phyloP scores from a whole-genome alignment of 2,797 vertebrate species.

The Rhinatrema bivittatum region DNA sequence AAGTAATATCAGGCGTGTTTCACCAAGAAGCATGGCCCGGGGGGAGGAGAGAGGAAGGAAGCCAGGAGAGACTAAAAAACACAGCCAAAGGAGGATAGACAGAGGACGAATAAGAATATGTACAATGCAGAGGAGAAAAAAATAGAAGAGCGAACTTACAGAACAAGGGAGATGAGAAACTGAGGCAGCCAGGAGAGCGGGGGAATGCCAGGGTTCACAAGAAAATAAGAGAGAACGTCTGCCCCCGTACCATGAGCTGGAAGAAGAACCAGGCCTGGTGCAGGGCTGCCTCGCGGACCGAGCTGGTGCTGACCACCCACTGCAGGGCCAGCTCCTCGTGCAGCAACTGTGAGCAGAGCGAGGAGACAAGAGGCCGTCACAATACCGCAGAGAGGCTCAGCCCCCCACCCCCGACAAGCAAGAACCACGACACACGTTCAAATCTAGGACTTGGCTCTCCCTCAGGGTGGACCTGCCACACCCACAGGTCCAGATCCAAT shows the following conservation, averaged over 20 bases:
- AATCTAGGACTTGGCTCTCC: too few relatives aligned
- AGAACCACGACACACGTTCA: too few relatives aligned
- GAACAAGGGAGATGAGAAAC: rapidly evolving
- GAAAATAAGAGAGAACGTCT: background rate
- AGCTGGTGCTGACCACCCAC: conserved; percentile 84
- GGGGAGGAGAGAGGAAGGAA: background rate
- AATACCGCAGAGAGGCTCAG: background rate
- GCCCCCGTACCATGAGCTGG: conserved; percentile 69
- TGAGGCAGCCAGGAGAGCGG: background rate
- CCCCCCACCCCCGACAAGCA: too few relatives aligned
- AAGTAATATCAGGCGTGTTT: too few relatives aligned
- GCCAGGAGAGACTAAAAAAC: background rate
- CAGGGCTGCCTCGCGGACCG: conserved; percentile 72
- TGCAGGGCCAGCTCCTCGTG: conserved; percentile 85
- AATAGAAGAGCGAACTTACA: too few relatives aligned
- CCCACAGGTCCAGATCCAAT: too few relatives aligned
- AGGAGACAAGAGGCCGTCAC: background rate
- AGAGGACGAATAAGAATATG: too few relatives aligned
- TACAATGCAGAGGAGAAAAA: too few relatives aligned
- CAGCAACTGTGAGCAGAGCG: conserved; percentile 56
- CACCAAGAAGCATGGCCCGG: background rate
- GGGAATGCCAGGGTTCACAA: too few relatives aligned
- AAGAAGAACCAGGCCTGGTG: conserved; percentile 93
- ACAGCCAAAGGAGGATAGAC: too few relatives aligned
- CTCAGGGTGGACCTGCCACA: too few relatives aligned